Evolutionary conservation across 2,113 vertebrate species (phyloP), one percentile per base, ranked within the genome.

Genomic region (Sturnus vulgaris): DNA sequence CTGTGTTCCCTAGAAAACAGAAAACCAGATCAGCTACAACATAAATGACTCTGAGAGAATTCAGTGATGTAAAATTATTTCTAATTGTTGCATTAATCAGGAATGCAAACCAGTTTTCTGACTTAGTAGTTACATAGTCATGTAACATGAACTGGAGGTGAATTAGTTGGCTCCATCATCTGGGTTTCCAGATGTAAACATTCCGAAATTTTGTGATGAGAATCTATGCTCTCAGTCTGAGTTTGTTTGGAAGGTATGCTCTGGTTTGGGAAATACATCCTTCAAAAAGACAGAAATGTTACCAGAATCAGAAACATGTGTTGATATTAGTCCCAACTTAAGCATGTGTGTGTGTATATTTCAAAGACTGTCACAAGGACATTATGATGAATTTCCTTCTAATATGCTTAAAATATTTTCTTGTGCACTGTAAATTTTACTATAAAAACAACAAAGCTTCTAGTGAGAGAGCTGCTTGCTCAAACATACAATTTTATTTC

Each of bases 131-230:
- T 85, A 21, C 10, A 30, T 30, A 56, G 56, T 59, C 19, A 5
- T 23, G 5, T 79, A 85, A 57, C 23, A 68, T 44, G 90, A 93
- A 90, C 76, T 72, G n/a, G 37, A 92, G 70, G 66, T 93, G 72
- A 92, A 70, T 71, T 63, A 77, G 46, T 52, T 83, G 64, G 50
- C 86, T 90, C 52, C 35, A 39, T 5, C 73, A 72, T 66, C 91
- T 90, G 60, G 21, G 39, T 92, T 77, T 46, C 42, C 75, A 73
- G 64, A 64, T 11, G n/a, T 84, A 95, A 97, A 94, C 84, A 84
- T 92, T 96, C 90, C 11, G 4, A 86, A 75, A 70, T 81, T 40
- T 83, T 92, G 42, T 75, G 59, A 35, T 69, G 59, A 93, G 61
- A 69, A 87, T 49, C 71, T 80, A 1, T 81, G 71, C 50, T 93